Percentiles rank a stretch among this genome's conserved stretches.
These are phyloP conservation scores for Danio aesculapii DNA, from an alignment of 2,797 vertebrate species.

Conservation along the genomic window DNA sequence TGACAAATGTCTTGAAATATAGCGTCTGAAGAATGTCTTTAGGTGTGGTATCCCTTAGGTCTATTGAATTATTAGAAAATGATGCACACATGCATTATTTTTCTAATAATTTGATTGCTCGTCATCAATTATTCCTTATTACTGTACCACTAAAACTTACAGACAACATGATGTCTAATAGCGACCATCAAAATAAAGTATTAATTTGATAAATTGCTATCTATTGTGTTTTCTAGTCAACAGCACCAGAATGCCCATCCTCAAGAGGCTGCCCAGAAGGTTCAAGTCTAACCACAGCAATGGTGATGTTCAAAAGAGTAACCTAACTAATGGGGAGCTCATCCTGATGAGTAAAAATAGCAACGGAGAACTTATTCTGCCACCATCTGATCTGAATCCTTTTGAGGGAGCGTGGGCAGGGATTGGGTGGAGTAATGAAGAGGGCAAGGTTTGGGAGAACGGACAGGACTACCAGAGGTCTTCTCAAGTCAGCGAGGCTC, in stretches of 20 bases:
- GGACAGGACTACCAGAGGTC: conserved; percentile 67
- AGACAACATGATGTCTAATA: too few species aligned
- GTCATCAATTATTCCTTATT: too few species aligned
- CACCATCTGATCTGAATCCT: conserved; percentile 74
- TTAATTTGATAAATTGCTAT: too few species aligned
- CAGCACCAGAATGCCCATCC: conserved; percentile 76
- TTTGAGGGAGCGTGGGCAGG: conserved; percentile 80
- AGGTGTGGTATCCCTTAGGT: too few species aligned
- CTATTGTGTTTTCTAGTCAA: conserved; percentile 65
- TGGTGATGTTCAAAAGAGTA: conserved; percentile 72
- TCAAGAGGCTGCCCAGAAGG: conserved; percentile 81
- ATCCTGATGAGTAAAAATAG: conserved; percentile 55
- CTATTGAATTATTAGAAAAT: too few species aligned
- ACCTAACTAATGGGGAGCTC: conserved; percentile 37
- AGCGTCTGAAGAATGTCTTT: too few species aligned
- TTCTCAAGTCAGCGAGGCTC: conserved; percentile 77
- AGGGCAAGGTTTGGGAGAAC: conserved; percentile 57
- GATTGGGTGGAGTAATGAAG: conserved; percentile 75
- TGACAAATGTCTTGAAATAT: too few species aligned
- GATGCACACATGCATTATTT: too few species aligned
- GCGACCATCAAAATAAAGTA: too few species aligned
- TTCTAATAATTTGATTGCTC: too few species aligned
- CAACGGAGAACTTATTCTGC: conserved; percentile 80
- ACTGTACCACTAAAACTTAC: too few species aligned
- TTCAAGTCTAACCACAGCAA: conserved; percentile 71